Percentiles rank a stretch among this genome's conserved stretches.
Conservation (phyloP, 2,113 vertebrate genomes). For the Gymnobelideus leadbeateri region DNA sequence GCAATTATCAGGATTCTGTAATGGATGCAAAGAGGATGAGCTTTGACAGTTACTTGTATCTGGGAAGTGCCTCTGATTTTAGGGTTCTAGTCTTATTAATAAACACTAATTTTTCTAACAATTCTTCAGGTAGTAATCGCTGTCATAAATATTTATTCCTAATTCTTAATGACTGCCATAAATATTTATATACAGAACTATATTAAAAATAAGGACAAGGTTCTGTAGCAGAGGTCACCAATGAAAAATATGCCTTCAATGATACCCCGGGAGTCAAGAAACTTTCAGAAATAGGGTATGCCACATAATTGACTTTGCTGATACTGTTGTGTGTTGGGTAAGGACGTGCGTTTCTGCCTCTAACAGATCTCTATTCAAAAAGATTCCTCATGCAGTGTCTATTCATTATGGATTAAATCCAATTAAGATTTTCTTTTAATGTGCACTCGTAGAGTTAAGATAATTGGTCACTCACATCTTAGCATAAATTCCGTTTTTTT, state of each 20-base stretch:
- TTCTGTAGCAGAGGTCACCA: constrained; percentile 24
- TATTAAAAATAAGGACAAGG: constrained; percentile 57
- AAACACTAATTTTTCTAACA: constrained; percentile 52
- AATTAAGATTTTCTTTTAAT: constrained; percentile 50
- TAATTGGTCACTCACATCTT: background rate
- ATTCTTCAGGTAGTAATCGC: constrained; percentile 48
- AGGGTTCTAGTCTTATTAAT: background rate
- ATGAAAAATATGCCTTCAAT: constrained; percentile 11
- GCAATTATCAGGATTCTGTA: constrained; percentile 30
- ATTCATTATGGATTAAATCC: constrained; percentile 34
- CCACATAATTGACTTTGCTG: background rate
- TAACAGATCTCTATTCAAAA: constrained; percentile 12
- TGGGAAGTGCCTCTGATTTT: background rate
- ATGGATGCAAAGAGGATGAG: constrained; percentile 56
- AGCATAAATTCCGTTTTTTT: constrained; percentile 8
- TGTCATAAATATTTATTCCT: constrained; percentile 55
- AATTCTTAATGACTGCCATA: constrained; percentile 20
- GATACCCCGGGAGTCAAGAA: background rate
- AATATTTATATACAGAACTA: background rate
- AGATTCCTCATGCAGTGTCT: background rate
- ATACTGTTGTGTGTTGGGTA: background rate
- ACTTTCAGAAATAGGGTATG: background rate
- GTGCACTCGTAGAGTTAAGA: background rate
- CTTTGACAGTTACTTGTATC: background rate
- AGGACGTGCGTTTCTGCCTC: background rate